Percentiles rank a stretch among this genome's conserved stretches.
Evolutionary conservation across 2,888 invertebrate species (phyloP).

Genomic region (Cryptosula pallasiana): DNA sequence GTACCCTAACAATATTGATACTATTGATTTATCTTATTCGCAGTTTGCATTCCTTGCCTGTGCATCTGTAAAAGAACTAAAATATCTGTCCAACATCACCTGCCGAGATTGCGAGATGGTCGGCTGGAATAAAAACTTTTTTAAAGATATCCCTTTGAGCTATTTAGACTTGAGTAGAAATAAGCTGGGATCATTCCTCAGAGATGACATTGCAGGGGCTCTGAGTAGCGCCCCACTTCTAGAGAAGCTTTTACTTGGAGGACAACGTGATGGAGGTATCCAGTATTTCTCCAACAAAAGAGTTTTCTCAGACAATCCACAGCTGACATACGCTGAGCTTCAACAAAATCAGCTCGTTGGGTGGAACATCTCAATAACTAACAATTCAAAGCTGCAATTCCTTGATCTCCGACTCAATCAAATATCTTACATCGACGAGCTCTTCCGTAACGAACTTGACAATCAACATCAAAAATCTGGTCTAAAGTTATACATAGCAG

Average conservation of each 20-base stretch:
- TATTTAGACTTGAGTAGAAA: background rate
- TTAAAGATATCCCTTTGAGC: background rate
- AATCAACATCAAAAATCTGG: background rate
- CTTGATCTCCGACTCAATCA: background rate
- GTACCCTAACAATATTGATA: background rate
- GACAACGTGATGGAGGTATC: background rate
- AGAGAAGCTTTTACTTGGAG: background rate
- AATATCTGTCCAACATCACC: background rate
- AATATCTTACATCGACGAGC: background rate
- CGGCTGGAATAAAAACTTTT: background rate
- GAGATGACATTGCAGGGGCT: background rate
- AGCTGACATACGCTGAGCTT: background rate
- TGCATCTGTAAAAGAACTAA: background rate
- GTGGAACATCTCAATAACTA: background rate
- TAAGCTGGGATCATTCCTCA: background rate
- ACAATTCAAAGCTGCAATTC: background rate
- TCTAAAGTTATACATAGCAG: background rate
- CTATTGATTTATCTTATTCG: background rate
- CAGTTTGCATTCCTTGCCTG: background rate
- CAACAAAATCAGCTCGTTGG: background rate
- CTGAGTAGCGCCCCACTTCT: background rate
- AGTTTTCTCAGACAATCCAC: background rate
- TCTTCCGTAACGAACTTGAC: background rate
- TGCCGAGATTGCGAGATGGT: background rate
- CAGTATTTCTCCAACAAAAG: background rate